phyloP scores from a whole-genome alignment of 1,140 invertebrate species.

The Heliconius hermathena region DNA sequence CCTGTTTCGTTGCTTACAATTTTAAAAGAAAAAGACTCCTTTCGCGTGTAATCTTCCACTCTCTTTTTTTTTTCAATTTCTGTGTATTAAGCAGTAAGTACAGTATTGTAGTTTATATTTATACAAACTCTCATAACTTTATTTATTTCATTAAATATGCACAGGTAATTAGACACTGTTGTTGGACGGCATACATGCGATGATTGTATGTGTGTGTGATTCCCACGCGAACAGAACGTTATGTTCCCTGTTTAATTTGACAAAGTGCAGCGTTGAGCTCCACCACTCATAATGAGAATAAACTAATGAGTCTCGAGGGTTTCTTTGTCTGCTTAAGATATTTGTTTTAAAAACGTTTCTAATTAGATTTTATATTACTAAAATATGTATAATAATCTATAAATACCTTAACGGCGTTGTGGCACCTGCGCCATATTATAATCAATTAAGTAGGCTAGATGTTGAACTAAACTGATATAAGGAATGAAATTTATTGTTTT shows the following conservation, averaged over 20 bases:
- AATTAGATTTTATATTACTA: too few relatives aligned
- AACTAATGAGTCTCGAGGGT: too few relatives aligned
- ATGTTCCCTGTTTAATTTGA: too few relatives aligned
- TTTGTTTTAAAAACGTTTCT: too few relatives aligned
- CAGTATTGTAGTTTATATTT: background rate
- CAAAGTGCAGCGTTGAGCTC: too few relatives aligned
- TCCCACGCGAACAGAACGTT: too few relatives aligned
- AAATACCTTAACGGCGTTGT: background rate
- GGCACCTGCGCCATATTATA: background rate
- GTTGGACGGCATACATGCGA: too few relatives aligned
- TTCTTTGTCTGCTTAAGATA: too few relatives aligned
- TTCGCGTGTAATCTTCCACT: background rate
- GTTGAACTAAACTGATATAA: background rate
- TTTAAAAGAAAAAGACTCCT: conserved; percentile 1
- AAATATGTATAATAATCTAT: too few relatives aligned
- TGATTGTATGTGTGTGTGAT: too few relatives aligned
- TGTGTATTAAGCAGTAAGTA: background rate
- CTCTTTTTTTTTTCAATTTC: background rate
- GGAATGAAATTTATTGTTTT: background rate
- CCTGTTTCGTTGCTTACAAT: conserved; percentile 1
- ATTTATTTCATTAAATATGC: background rate
- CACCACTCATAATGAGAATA: too few relatives aligned
- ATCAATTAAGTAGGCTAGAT: background rate
- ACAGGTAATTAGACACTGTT: background rate
- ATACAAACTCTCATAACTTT: background rate